phyloP scores from a whole-genome alignment of 2,113 vertebrate genomes.

The Petrocephalus zakoni region DNA sequence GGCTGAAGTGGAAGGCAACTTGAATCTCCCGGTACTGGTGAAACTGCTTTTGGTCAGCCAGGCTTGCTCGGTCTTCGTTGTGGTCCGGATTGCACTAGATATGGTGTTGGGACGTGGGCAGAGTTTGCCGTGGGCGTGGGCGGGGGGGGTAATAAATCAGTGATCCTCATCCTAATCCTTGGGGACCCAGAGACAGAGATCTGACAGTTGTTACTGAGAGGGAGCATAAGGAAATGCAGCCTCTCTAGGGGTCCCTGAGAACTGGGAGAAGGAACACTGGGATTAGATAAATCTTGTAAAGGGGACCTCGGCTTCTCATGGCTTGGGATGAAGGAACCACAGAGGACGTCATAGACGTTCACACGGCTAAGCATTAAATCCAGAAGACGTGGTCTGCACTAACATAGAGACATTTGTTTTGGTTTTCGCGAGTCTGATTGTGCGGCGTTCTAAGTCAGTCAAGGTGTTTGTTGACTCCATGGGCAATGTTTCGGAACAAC shows the following conservation, averaged over 20 bases:
- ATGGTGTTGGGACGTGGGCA: neutral
- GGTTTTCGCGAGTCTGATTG: neutral
- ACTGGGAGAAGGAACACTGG: neutral
- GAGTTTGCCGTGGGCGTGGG: neutral
- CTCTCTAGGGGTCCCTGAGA: neutral
- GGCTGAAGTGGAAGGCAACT: slow-evolving; percentile 41
- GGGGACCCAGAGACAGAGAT: neutral
- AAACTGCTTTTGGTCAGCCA: slow-evolving; percentile 50
- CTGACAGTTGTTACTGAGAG: neutral
- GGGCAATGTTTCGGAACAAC: neutral
- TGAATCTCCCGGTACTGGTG: slow-evolving; percentile 38
- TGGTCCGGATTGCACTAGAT: neutral
- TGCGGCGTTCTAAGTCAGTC: neutral
- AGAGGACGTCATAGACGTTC: slow-evolving; percentile 53
- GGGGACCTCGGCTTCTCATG: slow-evolving; percentile 59
- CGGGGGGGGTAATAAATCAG: neutral
- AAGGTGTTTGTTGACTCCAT: neutral
- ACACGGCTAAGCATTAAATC: slow-evolving; percentile 45
- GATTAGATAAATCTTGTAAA: slow-evolving; percentile 62
- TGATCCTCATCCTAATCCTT: neutral
- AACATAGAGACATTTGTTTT: neutral
- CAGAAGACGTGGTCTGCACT: neutral
- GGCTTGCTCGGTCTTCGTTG: neutral
- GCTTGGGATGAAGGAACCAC: slow-evolving; percentile 63
- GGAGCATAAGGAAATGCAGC: neutral